These are phyloP conservation scores for Mareca penelope DNA, from an alignment of 2,797 vertebrate genomes.

Conservation along the genomic window DNA sequence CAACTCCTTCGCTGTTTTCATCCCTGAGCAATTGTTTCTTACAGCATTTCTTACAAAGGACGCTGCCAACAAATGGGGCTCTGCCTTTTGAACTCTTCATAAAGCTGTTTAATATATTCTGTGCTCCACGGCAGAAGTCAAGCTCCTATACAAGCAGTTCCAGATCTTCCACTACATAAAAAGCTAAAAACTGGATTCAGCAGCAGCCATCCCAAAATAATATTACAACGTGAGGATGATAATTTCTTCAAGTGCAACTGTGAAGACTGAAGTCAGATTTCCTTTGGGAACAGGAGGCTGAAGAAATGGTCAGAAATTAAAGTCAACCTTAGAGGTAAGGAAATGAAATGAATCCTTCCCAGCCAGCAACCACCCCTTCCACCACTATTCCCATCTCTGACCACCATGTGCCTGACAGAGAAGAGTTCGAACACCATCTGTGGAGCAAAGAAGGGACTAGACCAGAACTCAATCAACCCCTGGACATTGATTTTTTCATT, in stretches of 20 bases:
- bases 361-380: not conserved
- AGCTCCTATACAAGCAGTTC: not conserved
- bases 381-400: not conserved
- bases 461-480: not conserved
- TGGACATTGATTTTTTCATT: not conserved
- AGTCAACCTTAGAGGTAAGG: not conserved
- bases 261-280: not conserved
- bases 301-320: not conserved
- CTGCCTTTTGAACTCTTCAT: not conserved
- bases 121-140: not conserved
- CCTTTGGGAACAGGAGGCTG: not conserved
- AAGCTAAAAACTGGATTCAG: not conserved
- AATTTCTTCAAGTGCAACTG: not conserved
- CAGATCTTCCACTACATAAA: not conserved
- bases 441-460: not conserved
- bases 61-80: not conserved
- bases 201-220: not conserved
- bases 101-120: not conserved
- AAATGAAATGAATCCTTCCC: not conserved
- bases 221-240: too few relatives aligned
- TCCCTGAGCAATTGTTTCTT: not conserved
- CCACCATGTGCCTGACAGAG: accelerated
- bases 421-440: not conserved
- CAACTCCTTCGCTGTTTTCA: not conserved
- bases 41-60: not conserved